Evolutionary conservation across 2,113 vertebrate species (phyloP), one percentile per base, ranked within the genome.

Genomic region (Perccottus glenii): DNA sequence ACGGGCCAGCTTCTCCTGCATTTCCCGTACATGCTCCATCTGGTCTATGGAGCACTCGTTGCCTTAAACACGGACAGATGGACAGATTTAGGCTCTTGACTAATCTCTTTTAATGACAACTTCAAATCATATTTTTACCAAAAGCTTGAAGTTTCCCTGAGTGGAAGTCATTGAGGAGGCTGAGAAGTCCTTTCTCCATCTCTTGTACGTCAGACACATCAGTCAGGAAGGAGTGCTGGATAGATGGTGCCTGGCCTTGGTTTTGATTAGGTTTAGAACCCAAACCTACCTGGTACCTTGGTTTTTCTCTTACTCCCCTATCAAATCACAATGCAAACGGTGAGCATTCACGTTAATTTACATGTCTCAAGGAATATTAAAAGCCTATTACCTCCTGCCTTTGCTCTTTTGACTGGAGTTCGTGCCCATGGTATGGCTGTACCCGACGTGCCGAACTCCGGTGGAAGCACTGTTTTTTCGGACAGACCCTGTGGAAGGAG

Each of bases 151-250:
- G 94, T 90, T 98, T 98, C 60, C 98, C 98, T 60, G 95, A 98
- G 81, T 99, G 98, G 87, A 99, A 99, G 87, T 99, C 98, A n/a
- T 98, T 96, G 48, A 99, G 89, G 59, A 99, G 97, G 59, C 96
- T 93, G 4, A 99, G 91, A 40, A 99, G 94, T 8, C 98, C 98
- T 11, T 95, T 95, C 85, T 99, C 98, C 98, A 99, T 99, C 84
- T 99, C 97, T 77, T 99, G 96, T 0, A 99, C 97, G 11, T 99
- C 98, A 0, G 97, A 99, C 6, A 99, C 97, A 6, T 99, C 97
- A 0, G 97, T 99, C 70, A 99, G 94, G 71, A 99, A 99, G 12
- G 96, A 96, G 88, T 99, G 98, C 82, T 98, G 96, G 78, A 91
- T 93, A 0, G 95, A 92, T 2, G 94, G 91, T 2, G 94, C 62